phyloP scores from a whole-genome alignment of 2,888 invertebrate species.

The Teleiodes luculella region DNA sequence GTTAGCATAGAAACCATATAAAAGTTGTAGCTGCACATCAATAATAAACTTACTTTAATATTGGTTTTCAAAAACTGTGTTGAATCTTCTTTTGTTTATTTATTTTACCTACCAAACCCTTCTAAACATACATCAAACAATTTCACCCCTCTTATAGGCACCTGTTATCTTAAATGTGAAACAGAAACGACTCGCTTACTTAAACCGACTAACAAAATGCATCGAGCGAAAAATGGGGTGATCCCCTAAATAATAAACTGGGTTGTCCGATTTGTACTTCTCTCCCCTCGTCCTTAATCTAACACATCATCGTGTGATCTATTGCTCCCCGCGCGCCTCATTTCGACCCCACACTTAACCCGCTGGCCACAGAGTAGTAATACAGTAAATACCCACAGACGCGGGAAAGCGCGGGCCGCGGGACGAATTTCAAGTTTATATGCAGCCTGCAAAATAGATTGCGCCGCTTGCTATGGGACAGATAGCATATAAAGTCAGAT shows the following conservation, averaged over 20 bases:
- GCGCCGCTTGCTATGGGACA: no score
- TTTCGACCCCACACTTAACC: conserved; percentile 22
- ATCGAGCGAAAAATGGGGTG: conserved; percentile 7
- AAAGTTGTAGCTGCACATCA: no score
- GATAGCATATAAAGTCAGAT: no score
- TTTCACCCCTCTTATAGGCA: neutral
- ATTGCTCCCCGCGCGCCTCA: conserved; percentile 30
- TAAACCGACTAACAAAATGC: neutral
- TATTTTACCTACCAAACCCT: no score
- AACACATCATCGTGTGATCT: conserved; percentile 30
- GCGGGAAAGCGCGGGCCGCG: no score
- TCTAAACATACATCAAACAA: neutral
- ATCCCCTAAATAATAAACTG: conserved; percentile 3
- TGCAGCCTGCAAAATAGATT: no score
- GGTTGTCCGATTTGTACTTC: conserved; percentile 4
- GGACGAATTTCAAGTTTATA: no score
- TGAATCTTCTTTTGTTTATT: no score
- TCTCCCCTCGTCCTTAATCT: conserved; percentile 20
- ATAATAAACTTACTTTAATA: no score
- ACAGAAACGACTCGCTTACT: neutral
- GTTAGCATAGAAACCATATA: no score
- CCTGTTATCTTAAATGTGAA: neutral
- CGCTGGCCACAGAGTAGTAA: neutral
- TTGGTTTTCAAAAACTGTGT: no score
- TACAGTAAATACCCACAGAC: no score